Evolutionary conservation across 2,113 vertebrate species (phyloP).

Genomic region (Aramus guarauna): DNA sequence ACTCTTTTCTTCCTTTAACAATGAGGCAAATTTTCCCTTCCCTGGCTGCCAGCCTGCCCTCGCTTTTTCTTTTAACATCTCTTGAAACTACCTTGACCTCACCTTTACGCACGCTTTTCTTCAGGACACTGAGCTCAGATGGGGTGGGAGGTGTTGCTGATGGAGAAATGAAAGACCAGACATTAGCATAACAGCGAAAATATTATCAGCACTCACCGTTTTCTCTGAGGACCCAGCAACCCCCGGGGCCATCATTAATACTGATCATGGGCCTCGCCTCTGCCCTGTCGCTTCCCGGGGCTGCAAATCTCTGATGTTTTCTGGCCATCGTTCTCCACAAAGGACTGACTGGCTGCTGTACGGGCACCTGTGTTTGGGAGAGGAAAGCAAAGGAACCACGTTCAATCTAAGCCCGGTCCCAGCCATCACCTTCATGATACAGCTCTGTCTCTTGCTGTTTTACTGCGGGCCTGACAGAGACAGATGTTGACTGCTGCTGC

Average conservation of each 20-base stretch:
- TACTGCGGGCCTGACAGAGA: background rate
- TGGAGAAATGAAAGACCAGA: background rate
- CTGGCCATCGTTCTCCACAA: rapidly evolving
- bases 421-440: background rate
- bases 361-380: background rate
- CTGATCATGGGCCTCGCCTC: background rate
- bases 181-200: background rate
- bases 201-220: background rate
- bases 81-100: slow-evolving; percentile 42
- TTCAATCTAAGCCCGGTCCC: background rate
- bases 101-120: background rate
- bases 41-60: background rate
- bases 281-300: background rate
- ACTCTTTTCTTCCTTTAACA: slow-evolving; percentile 40
- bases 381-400: rapidly evolving
- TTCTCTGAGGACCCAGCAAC: background rate
- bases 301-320: background rate
- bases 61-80: background rate
- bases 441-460: background rate
- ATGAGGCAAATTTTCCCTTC: slow-evolving; percentile 29
- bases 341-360: background rate
- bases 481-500: background rate
- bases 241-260: background rate
- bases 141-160: background rate
- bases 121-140: background rate